Percentiles rank a stretch among this genome's conserved stretches.
Evolutionary conservation across 2,888 invertebrate species (phyloP).

Genomic region (Dicyrtomina minuta): DNA sequence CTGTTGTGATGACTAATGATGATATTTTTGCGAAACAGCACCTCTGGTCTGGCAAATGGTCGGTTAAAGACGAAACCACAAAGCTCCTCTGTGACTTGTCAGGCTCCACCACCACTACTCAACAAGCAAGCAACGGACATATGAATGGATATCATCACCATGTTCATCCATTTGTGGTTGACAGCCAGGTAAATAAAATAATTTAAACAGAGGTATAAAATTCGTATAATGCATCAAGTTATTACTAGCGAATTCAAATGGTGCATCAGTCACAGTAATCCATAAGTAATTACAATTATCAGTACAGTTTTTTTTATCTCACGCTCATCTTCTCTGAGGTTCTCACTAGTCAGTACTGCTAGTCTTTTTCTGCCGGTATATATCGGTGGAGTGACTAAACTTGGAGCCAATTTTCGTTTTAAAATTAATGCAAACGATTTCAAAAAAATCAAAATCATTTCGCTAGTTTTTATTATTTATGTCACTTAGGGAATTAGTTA

Average conservation of each 20-base stretch:
- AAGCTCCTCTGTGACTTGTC: constrained; percentile 81
- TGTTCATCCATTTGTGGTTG: constrained; percentile 40
- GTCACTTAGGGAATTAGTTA: too few species aligned
- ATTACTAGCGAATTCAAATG: too few species aligned
- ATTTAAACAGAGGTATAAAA: neutral
- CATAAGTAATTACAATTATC: too few species aligned
- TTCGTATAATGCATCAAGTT: neutral
- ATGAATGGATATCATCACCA: constrained; percentile 49
- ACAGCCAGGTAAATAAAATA: constrained; percentile 36
- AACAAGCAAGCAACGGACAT: constrained; percentile 60
- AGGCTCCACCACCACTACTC: constrained; percentile 62
- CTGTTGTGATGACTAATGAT: too few species aligned
- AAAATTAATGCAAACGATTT: too few species aligned
- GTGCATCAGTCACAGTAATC: too few species aligned
- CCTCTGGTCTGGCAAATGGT: constrained; percentile 84
- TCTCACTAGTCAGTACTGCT: neutral
- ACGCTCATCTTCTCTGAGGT: neutral
- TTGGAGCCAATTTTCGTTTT: too few species aligned
- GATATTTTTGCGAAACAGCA: constrained; percentile 56
- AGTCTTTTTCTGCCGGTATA: too few species aligned
- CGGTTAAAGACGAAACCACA: constrained; percentile 83
- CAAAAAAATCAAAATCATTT: too few species aligned
- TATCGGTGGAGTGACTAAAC: too few species aligned
- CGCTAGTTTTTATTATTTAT: too few species aligned
- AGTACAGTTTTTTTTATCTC: neutral